Percentiles rank a stretch among this genome's conserved stretches.
phyloP scores from a whole-genome alignment of 1,140 invertebrate genomes.

The Liolophura sinensis region DNA sequence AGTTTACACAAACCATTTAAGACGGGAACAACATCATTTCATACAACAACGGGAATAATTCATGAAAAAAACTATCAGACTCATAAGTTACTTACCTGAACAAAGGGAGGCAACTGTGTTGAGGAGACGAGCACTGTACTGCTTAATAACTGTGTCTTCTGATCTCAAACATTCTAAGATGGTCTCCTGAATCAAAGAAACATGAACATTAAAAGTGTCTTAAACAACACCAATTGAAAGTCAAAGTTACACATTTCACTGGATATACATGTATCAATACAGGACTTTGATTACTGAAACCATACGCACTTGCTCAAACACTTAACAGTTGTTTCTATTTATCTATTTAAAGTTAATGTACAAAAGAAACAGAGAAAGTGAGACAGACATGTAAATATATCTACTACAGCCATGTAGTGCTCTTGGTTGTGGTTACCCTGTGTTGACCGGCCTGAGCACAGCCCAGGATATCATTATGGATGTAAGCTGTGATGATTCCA shows the following conservation, averaged over 20 bases:
- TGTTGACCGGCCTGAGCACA: slow-evolving; percentile 45
- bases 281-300: no score
- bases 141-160: slow-evolving; percentile 43
- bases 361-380: no score
- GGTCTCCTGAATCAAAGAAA: slow-evolving; percentile 38
- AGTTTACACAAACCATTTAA: background rate
- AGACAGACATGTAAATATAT: no score
- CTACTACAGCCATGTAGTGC: no score
- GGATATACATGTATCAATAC: background rate
- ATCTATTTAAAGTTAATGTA: no score
- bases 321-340: no score
- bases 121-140: slow-evolving; percentile 63
- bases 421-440: slow-evolving; percentile 33
- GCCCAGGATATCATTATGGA: slow-evolving; percentile 57
- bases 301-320: no score
- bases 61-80: background rate
- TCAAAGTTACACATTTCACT: background rate
- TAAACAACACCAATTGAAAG: background rate
- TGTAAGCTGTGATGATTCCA: slow-evolving; percentile 54
- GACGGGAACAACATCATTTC: no score
- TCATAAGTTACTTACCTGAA: slow-evolving; percentile 37
- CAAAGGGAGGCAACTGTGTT: slow-evolving; percentile 65
- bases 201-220: background rate
- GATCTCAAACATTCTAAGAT: slow-evolving; percentile 47
- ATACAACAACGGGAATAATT: no score